phyloP scores from a whole-genome alignment of 2,797 vertebrate species.

The Coregonus ussuriensis region DNA sequence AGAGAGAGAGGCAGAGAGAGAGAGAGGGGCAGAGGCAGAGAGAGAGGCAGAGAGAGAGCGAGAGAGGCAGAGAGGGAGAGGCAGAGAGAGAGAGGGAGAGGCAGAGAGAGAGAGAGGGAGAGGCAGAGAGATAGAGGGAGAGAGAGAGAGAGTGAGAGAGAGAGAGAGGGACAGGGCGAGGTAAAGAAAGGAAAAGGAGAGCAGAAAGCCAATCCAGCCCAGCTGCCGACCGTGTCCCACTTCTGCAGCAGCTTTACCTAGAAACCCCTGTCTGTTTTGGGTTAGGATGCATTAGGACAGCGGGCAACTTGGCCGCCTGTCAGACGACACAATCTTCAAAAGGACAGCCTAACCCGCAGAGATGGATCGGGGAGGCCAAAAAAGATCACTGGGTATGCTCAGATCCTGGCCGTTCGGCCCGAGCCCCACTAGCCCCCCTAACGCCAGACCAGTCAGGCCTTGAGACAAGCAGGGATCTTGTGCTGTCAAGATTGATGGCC shows the following conservation, averaged over 20 bases:
- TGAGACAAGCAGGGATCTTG: conserved; percentile 62
- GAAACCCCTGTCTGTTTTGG: conserved; percentile 56
- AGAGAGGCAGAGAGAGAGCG: too few species aligned
- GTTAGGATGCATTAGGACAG: conserved; percentile 58
- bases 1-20: too few species aligned
- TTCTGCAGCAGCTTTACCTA: conserved; percentile 62
- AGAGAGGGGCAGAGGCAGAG: neutral
- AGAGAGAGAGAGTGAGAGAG: too few species aligned
- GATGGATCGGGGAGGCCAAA: conserved; percentile 57
- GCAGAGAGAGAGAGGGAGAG: conserved; percentile 10
- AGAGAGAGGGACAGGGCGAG: too few species aligned
- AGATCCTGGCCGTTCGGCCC: neutral
- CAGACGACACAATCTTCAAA: conserved; percentile 59
- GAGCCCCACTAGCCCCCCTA: neutral
- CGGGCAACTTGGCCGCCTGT: conserved; percentile 60
- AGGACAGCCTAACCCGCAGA: conserved; percentile 57
- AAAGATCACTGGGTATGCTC: conserved; percentile 45
- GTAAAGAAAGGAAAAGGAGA: conserved; percentile 27
- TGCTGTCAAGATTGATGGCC: conserved; percentile 79
- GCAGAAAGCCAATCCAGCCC: conserved; percentile 51
- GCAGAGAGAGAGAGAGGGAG: conserved; percentile 9
- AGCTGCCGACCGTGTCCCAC: conserved; percentile 53
- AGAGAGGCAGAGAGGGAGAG: too few species aligned
- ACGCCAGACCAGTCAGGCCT: neutral
- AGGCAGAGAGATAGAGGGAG: too few species aligned